Conservation (phyloP, 2,888 invertebrate genomes). For the Ophioninae sp. region DNA sequence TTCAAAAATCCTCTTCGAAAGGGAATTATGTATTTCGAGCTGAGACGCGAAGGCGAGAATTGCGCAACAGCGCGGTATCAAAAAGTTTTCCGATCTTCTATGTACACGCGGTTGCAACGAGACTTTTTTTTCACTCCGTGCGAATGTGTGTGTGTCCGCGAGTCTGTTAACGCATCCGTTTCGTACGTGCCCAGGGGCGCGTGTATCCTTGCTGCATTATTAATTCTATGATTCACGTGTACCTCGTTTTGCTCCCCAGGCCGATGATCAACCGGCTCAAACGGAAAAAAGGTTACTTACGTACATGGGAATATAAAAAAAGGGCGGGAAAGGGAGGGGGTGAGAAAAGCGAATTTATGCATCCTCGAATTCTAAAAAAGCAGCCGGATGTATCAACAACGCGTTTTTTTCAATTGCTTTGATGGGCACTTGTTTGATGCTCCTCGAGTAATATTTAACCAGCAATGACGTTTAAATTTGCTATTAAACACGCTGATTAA, state of each 20-base stretch:
- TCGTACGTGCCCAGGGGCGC: constrained; percentile 74
- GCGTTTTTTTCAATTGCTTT: too few relatives aligned
- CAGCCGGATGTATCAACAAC: constrained; percentile 13
- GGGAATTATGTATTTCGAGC: not conserved
- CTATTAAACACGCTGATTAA: too few relatives aligned
- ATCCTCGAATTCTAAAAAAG: not conserved
- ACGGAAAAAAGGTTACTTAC: constrained; percentile 19
- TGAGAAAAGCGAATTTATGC: not conserved
- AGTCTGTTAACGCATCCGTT: constrained; percentile 55
- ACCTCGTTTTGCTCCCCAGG: constrained; percentile 46
- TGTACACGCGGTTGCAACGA: not conserved
- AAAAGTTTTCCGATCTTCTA: constrained; percentile 10
- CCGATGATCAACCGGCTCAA: constrained; percentile 40
- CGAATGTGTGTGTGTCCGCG: not conserved
- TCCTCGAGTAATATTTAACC: not conserved
- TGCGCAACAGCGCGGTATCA: not conserved
- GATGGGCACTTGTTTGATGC: too few relatives aligned
- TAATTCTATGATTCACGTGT: constrained; percentile 72
- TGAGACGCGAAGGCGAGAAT: not conserved
- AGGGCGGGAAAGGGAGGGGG: not conserved
- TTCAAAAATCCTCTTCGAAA: not conserved
- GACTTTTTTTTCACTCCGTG: not conserved
- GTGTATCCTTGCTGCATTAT: constrained; percentile 78
- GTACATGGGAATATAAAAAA: constrained; percentile 11
- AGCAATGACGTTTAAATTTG: not conserved